These are phyloP conservation scores for Pantherophis guttatus DNA, from an alignment of 2,113 vertebrate genomes.

Conservation along the genomic window DNA sequence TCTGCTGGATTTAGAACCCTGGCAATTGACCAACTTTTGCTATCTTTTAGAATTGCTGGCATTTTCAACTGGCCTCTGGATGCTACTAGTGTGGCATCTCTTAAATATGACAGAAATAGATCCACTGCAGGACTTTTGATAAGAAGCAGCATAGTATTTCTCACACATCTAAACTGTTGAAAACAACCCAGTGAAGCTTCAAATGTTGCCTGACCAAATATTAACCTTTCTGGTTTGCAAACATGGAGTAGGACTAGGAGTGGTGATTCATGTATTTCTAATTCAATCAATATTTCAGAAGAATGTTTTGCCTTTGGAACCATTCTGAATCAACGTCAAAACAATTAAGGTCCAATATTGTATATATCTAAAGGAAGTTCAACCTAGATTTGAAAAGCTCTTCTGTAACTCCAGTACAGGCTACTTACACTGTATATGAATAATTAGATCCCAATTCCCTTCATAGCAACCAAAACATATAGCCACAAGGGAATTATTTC, in stretches of 20 bases:
- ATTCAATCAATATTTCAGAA: not conserved
- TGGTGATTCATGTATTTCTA: not conserved
- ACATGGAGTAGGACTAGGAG: not conserved
- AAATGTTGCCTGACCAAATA: not conserved
- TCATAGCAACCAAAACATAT: not conserved
- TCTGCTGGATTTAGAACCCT: not conserved
- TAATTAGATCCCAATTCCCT: constrained; percentile 1
- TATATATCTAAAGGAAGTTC: not conserved
- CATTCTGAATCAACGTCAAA: not conserved
- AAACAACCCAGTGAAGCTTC: not conserved
- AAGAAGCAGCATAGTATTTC: not conserved
- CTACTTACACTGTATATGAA: not conserved
- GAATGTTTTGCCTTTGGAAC: not conserved
- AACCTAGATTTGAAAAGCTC: not conserved
- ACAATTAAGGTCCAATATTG: not conserved
- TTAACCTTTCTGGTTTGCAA: not conserved
- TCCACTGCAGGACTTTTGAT: not conserved
- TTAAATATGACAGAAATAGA: not conserved
- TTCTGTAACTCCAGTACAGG: not conserved
- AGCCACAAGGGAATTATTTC: not conserved
- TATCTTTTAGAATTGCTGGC: not conserved
- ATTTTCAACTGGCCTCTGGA: not conserved
- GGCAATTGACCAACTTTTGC: not conserved
- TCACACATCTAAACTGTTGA: not conserved
- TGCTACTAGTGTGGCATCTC: not conserved